Percentiles rank a stretch among this genome's conserved stretches.
These are phyloP conservation scores for Camponotus fellah DNA, from an alignment of 2,888 invertebrate genomes.

Conservation along the genomic window DNA sequence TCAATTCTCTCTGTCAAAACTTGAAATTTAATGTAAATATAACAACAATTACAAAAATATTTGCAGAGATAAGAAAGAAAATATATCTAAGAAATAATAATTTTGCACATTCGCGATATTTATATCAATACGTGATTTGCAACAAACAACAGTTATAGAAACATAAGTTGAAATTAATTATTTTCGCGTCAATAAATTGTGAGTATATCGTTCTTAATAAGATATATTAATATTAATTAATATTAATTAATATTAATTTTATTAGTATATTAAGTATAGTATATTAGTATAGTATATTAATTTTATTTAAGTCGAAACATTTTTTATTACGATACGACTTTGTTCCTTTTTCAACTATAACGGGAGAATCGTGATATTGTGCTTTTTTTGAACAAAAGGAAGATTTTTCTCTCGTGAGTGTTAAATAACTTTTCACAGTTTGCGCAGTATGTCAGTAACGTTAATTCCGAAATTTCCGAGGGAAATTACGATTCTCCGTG, in stretches of 20 bases:
- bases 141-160: not conserved
- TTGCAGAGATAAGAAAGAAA: no score
- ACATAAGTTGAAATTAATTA: not conserved
- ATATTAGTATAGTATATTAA: conserved; percentile 65
- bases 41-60: no score
- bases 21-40: no score
- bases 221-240: no score
- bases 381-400: not conserved
- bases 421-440: not conserved
- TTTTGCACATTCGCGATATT: no score
- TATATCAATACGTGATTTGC: not conserved
- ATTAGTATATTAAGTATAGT: conserved; percentile 66
- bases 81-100: no score
- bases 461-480: conserved; percentile 23
- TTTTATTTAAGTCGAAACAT: conserved; percentile 58
- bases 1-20: no score
- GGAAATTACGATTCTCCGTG: not conserved
- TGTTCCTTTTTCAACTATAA: conserved; percentile 14
- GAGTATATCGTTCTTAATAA: conserved; percentile 24
- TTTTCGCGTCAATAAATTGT: not conserved
- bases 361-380: not conserved
- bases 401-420: not conserved
- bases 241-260: no score
- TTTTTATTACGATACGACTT: conserved; percentile 5
- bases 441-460: not conserved